These are phyloP conservation scores for Altica lythri DNA, from an alignment of 2,888 invertebrate species.

Conservation along the genomic window DNA sequence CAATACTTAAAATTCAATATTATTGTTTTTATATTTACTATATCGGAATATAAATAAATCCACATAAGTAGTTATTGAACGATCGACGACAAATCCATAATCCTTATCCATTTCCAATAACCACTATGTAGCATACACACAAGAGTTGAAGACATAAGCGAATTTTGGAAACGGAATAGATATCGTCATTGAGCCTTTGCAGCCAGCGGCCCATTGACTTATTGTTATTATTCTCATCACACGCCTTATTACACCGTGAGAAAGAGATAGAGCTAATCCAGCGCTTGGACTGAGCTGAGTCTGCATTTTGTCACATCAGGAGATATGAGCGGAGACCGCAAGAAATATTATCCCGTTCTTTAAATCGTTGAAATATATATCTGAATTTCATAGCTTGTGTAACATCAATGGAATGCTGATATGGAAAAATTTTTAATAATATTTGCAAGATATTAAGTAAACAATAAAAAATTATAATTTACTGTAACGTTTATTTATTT, in stretches of 20 bases:
- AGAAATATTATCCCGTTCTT: conserved; percentile 54
- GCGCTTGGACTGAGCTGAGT: conserved; percentile 52
- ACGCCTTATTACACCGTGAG: conserved; percentile 55
- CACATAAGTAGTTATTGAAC: background rate
- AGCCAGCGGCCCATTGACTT: conserved; percentile 49
- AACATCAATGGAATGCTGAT: too few species aligned
- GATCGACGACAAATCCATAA: conserved; percentile 10
- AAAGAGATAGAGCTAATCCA: conserved; percentile 50
- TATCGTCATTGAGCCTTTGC: background rate
- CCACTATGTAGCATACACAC: conserved; percentile 32
- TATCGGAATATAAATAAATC: too few species aligned
- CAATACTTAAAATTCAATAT: too few species aligned
- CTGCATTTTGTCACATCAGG: conserved; percentile 56
- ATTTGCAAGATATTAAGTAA: too few species aligned
- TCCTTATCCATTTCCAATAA: conserved; percentile 19
- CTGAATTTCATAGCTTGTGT: too few species aligned
- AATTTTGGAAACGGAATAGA: conserved; percentile 41
- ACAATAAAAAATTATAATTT: too few species aligned
- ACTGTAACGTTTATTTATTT: too few species aligned
- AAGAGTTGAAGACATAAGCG: conserved; percentile 46
- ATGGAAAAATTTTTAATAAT: too few species aligned
- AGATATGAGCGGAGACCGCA: conserved; percentile 53
- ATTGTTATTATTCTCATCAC: conserved; percentile 58
- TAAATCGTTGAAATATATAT: conserved; percentile 6
- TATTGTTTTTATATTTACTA: too few species aligned